Evolutionary conservation across 2,797 vertebrate species (phyloP).

Genomic region (Danio albolineatus): DNA sequence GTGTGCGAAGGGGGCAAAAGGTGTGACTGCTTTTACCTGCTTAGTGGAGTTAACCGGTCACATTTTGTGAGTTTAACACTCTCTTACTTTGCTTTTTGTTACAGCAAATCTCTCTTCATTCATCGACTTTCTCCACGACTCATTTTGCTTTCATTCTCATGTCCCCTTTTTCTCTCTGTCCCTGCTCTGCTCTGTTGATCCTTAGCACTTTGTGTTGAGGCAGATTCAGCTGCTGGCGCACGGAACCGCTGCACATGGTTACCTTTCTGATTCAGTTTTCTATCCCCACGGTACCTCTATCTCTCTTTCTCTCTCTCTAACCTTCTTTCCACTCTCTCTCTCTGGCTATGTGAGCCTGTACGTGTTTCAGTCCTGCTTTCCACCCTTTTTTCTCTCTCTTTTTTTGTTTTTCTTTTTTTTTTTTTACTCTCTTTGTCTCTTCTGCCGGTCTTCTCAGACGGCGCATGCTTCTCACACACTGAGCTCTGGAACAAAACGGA

Average conservation of each 20-base stretch:
- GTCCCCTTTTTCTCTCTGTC: slow-evolving; percentile 21
- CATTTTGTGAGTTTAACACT: slow-evolving; percentile 50
- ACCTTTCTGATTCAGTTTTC: slow-evolving; percentile 74
- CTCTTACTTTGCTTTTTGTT: slow-evolving; percentile 43
- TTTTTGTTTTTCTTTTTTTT: background rate
- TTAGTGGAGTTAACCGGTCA: slow-evolving; percentile 44
- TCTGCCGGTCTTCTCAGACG: slow-evolving; percentile 65
- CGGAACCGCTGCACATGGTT: slow-evolving; percentile 69
- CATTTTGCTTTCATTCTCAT: slow-evolving; percentile 52
- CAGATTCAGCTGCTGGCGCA: slow-evolving; percentile 61
- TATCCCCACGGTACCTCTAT: slow-evolving; percentile 53
- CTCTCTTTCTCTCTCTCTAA: slow-evolving; percentile 39
- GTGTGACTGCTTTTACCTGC: slow-evolving; percentile 50
- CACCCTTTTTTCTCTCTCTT: background rate
- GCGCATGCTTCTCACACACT: slow-evolving; percentile 63
- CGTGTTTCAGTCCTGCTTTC: slow-evolving; percentile 56
- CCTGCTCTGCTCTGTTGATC: slow-evolving; percentile 58
- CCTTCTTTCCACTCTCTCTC: slow-evolving; percentile 23
- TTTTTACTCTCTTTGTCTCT: slow-evolving; percentile 18
- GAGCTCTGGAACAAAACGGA: slow-evolving; percentile 70
- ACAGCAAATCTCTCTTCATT: slow-evolving; percentile 51
- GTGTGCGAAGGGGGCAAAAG: slow-evolving; percentile 22
- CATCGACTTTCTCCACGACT: slow-evolving; percentile 54
- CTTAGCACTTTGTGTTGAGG: slow-evolving; percentile 57
- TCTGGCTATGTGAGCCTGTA: slow-evolving; percentile 54